phyloP scores from a whole-genome alignment of 2,113 vertebrate genomes.

The Tragelaphus buxtoni region DNA sequence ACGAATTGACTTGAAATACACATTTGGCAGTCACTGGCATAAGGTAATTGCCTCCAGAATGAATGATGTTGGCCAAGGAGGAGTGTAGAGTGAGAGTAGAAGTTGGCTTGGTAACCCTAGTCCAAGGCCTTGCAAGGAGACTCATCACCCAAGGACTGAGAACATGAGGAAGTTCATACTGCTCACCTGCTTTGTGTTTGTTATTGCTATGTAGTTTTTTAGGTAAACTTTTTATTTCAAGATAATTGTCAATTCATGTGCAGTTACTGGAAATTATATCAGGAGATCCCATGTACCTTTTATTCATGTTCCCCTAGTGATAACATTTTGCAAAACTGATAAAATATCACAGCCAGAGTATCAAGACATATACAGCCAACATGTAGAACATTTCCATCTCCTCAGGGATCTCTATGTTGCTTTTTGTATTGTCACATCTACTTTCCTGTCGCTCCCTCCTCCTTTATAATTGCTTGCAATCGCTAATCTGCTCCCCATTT shows the following conservation, averaged over 20 bases:
- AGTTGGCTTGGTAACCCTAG: neutral
- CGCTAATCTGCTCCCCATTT: neutral
- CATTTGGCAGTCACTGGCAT: neutral
- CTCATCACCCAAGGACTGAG: neutral
- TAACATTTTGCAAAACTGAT: neutral
- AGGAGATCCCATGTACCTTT: neutral
- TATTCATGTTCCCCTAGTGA: neutral
- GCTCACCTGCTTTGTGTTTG: neutral
- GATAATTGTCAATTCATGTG: neutral
- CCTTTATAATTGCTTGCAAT: neutral
- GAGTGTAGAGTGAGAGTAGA: neutral
- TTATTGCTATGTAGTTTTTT: neutral
- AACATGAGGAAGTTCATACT: neutral
- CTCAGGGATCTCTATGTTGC: neutral
- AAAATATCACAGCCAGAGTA: neutral
- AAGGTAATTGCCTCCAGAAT: neutral
- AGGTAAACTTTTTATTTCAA: neutral
- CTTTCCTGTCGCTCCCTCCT: neutral
- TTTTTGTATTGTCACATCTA: neutral
- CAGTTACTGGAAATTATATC: neutral
- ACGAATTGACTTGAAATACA: conserved; percentile 27
- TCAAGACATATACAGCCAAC: neutral
- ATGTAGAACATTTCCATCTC: neutral
- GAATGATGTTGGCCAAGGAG: neutral
- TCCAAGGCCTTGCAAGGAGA: neutral